These are phyloP conservation scores for Burhinus oedicnemus DNA, from an alignment of 2,113 vertebrate genomes.

Conservation along the genomic window DNA sequence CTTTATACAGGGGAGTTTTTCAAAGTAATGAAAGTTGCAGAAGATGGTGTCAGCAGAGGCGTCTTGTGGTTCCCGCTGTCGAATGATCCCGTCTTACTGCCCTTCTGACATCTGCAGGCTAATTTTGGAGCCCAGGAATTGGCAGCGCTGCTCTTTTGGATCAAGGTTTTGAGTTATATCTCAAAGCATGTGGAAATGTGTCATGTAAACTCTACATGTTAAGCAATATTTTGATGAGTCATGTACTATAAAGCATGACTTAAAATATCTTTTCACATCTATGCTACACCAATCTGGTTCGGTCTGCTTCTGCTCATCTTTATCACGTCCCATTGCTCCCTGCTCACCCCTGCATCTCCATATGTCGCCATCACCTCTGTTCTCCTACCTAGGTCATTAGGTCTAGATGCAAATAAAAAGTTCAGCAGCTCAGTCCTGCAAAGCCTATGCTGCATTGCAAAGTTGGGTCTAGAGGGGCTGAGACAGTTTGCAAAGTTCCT, in stretches of 20 bases:
- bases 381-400: not conserved
- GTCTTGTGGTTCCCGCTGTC: not conserved
- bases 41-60: not conserved
- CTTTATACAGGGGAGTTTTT: not conserved
- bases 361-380: not conserved
- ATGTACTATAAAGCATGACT: not conserved
- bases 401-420: not conserved
- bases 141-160: not conserved
- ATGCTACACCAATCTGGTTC: not conserved
- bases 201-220: not conserved
- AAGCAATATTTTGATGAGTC: constrained; percentile 37
- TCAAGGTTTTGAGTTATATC: not conserved
- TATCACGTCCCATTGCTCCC: not conserved
- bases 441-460: not conserved
- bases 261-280: constrained; percentile 39
- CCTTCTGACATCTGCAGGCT: not conserved
- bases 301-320: not conserved
- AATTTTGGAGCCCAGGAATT: not conserved
- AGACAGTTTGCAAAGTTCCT: not conserved
- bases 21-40: not conserved
- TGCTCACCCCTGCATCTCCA: not conserved
- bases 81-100: not conserved
- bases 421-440: not conserved
- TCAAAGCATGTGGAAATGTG: not conserved
- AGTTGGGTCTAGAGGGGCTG: not conserved